Percentiles rank a stretch among this genome's conserved stretches.
phyloP scores from a whole-genome alignment of 2,888 invertebrate species.

The Ormyrus pomaceus region DNA sequence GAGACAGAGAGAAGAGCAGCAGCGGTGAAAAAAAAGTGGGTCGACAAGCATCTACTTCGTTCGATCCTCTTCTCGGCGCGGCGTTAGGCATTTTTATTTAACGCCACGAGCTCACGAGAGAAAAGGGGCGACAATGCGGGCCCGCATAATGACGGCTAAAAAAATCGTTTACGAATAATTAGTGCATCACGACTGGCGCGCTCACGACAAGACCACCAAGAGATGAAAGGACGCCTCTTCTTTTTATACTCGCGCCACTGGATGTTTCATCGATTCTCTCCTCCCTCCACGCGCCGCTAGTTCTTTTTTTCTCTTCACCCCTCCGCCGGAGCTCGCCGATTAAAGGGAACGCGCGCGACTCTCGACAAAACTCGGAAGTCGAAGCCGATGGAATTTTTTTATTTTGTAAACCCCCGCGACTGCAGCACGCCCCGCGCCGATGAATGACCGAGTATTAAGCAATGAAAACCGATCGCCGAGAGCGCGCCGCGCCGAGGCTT shows the following conservation, averaged over 20 bases:
- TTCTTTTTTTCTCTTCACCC: background rate
- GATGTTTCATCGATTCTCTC: background rate
- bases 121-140: background rate
- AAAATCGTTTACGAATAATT: slow-evolving; percentile 17
- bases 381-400: background rate
- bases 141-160: slow-evolving; percentile 4
- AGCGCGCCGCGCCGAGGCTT: too few relatives aligned
- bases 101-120: too few relatives aligned
- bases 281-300: background rate
- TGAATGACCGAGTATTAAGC: too few relatives aligned
- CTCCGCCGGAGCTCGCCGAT: background rate
- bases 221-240: background rate
- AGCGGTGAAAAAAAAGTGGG: slow-evolving; percentile 18
- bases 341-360: slow-evolving; percentile 18
- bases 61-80: slow-evolving; percentile 33
- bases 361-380: background rate
- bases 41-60: slow-evolving; percentile 32
- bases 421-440: too few relatives aligned
- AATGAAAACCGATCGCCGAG: too few relatives aligned
- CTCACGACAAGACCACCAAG: background rate
- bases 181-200: background rate
- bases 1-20: background rate
- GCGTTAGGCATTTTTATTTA: too few relatives aligned
- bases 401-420: too few relatives aligned
- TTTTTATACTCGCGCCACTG: background rate